Base-by-base conservation (phyloP, 1,140 invertebrate genomes). In the Gyrodactylus bullatarudis region DNA sequence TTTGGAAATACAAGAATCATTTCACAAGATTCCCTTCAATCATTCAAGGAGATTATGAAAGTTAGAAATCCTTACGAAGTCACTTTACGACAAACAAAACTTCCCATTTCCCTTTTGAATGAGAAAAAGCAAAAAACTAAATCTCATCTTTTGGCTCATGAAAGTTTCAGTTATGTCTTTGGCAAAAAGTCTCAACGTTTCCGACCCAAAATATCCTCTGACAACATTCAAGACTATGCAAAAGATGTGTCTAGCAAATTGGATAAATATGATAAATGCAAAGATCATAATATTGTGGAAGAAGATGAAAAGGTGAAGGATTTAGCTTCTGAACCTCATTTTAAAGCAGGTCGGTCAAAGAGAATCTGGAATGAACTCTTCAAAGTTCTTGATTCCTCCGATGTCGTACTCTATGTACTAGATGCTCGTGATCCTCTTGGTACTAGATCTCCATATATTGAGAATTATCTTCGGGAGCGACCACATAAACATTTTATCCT, bases 321-420 rank as follows among this genome's bases (percentile, higher is more conserved):
- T 69, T 78, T 78, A 75, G 72, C 77, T n/a, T 74, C 75, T 27
- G 82, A 83, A 75, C 77, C 82, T 68, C 77, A 83, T 0, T 84
- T 84, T 76, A 79, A 79, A 75, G 83, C 83, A 70, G 95, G 94
- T 1, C 89, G 93, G 79, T 96, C 91, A 77, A 93, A 86, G 83
- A 84, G 95, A 77, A 94, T 99, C 77, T 99, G 95, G 94, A 94
- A 93, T 83, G 95, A 99, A 81, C 80, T 99, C 2, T 96, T 98
- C 79, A 99, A 99, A 85, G 84, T 85, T 24, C 87, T 99, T 70
- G 95, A 99, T 81, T 97, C 93, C 8, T 94, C 92, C 0, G 94
- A 99, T 85, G 91, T 99, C 2, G 79, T 99, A 23, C 81, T 97
- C 20, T 89, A 97, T 84, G 85, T 86, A 1, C 81, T 97, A 69